A percentile compares a stretch with the other conserved stretches of the same genome.
Evolutionary conservation across 2,888 invertebrate species (phyloP).

Genomic region (Luperina testacea): DNA sequence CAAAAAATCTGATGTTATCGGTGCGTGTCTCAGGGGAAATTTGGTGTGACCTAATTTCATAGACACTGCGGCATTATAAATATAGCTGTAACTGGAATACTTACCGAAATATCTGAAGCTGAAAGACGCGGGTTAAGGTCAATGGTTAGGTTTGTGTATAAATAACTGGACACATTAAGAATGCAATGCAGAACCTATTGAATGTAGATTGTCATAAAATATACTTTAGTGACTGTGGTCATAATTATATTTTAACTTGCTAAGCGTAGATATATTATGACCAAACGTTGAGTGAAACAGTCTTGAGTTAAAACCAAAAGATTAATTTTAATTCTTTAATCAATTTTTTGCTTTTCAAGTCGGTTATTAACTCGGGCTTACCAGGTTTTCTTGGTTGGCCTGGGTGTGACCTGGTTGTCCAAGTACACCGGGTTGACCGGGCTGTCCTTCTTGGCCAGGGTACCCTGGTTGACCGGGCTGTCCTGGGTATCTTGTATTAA

Average conservation of each 20-base stretch:
- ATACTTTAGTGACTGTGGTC: too few relatives aligned
- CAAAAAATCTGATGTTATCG: not conserved
- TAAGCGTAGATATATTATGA: too few relatives aligned
- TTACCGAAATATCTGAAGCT: conserved; percentile 3
- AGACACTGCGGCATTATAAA: not conserved
- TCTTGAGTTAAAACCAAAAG: not conserved
- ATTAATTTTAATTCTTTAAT: not conserved
- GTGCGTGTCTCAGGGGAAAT: not conserved
- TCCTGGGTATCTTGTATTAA: too few relatives aligned
- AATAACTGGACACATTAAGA: conserved; percentile 9
- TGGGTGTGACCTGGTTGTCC: too few relatives aligned
- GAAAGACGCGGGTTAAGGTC: conserved; percentile 3
- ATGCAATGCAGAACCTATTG: not conserved
- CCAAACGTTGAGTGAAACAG: not conserved
- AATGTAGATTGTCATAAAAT: not conserved
- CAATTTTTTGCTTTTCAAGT: too few relatives aligned
- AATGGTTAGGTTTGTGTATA: not conserved
- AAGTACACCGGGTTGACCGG: too few relatives aligned
- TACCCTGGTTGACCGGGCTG: too few relatives aligned
- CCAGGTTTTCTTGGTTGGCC: too few relatives aligned
- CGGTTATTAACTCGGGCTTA: not conserved
- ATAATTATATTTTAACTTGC: too few relatives aligned
- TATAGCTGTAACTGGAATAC: conserved; percentile 10
- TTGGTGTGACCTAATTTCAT: not conserved
- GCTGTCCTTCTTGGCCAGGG: too few relatives aligned